phyloP scores from a whole-genome alignment of 2,797 vertebrate species.

The Macroramphosus scolopax region DNA sequence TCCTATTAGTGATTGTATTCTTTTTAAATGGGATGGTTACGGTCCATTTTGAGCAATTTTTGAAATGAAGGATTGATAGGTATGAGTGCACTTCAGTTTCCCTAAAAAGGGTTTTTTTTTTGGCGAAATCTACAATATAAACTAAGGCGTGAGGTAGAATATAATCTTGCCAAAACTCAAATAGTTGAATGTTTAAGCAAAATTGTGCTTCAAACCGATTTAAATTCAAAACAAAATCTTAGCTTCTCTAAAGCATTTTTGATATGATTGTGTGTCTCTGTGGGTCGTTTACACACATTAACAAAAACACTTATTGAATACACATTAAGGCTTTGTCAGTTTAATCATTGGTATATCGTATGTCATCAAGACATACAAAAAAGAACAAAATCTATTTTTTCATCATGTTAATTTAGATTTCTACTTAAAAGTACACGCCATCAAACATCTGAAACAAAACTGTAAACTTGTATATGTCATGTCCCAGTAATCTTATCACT shows the following conservation, averaged over 20 bases:
- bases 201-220: slow-evolving; percentile 38
- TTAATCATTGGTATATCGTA: slow-evolving; percentile 61
- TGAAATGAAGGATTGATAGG: slow-evolving; percentile 15
- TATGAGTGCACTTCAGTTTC: slow-evolving; percentile 30
- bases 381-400: slow-evolving; percentile 16
- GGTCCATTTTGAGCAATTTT: slow-evolving; percentile 12
- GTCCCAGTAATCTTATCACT: slow-evolving; percentile 16
- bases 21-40: slow-evolving; percentile 11
- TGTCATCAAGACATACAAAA: slow-evolving; percentile 35
- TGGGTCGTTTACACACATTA: slow-evolving; percentile 33
- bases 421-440: slow-evolving; percentile 29
- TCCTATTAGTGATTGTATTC: slow-evolving; percentile 43
- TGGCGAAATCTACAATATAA: slow-evolving; percentile 30
- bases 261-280: slow-evolving; percentile 28
- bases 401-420: slow-evolving; percentile 26
- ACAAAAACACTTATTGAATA: slow-evolving; percentile 38
- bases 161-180: slow-evolving; percentile 31
- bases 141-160: slow-evolving; percentile 52
- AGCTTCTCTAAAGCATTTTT: slow-evolving; percentile 14
- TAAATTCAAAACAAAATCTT: slow-evolving; percentile 20
- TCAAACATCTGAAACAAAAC: slow-evolving; percentile 30
- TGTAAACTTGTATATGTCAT: slow-evolving; percentile 44
- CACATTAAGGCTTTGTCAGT: slow-evolving; percentile 62
- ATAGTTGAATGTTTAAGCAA: slow-evolving; percentile 24
- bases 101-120: background rate